Evolutionary conservation across 2,113 vertebrate genomes (phyloP), one percentile per base, ranked within the genome.

Genomic region (Corvus cornix): DNA sequence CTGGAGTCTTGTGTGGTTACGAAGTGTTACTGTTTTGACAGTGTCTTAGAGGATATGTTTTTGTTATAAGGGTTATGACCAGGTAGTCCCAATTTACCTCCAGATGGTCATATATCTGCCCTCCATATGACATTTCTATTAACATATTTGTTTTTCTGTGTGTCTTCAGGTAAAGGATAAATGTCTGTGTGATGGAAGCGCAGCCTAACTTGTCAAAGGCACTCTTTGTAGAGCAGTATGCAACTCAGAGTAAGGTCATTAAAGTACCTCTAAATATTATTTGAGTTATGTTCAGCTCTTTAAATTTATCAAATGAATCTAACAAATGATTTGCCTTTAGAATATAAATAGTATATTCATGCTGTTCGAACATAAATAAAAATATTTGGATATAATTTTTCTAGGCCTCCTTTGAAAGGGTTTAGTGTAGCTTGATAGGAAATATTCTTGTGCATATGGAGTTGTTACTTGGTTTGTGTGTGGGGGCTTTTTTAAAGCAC

Each of bases 21-120:
- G 1, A 55, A 91, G 27, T 56, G 53, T 43, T 94, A 83, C 52
- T 90, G 35, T 46, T 88, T 73, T 87, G 92, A 86, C 80, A 82
- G 60, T 53, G 88, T 93, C 92, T 92, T 67, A 51, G 76, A 75
- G 90, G 88, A 81, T 95, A 64, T 67, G 68, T 69, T 96, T 95
- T 76, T 93, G 13, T 95, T 86, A 20, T 26, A 37, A 67, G n/a
- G 79, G 72, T 90, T 94, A 68, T 92, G 85, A 87, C 56, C 80
- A 93, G 93, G 96, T 96, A 93, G 90, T 60, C 56, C 52, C 26
- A 68, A 0, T 86, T 88, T 90, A 88, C 75, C 56, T 94, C 56
- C 58, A 70, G 52, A 75, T 89, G 89, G 59, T 78, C 77, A 52
- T 81, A 33, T 41, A n/a, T 84, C 76, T 97, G 84, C 56, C 43